Percentiles rank a stretch among this genome's conserved stretches.
Evolutionary conservation across 1,140 invertebrate genomes (phyloP).

Genomic region (Drosophila lacertosa): DNA sequence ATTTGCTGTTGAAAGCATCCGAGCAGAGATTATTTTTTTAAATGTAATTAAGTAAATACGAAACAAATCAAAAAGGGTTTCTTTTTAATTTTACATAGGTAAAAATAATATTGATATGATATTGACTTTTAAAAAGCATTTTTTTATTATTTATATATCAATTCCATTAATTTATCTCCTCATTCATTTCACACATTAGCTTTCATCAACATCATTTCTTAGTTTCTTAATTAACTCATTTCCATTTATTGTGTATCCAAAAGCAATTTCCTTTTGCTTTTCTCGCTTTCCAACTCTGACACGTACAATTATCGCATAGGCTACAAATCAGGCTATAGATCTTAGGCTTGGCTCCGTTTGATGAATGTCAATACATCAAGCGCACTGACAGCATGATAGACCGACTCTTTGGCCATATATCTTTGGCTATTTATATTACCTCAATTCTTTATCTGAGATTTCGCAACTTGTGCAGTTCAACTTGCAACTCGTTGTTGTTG

Average conservation of each 20-base stretch:
- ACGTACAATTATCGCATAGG: not conserved
- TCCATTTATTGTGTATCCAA: not conserved
- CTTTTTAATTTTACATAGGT: no score
- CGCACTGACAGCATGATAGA: constrained; percentile 14
- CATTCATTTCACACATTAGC: no score
- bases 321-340: not conserved
- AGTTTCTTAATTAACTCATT: no score
- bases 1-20: constrained; percentile 8
- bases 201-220: not conserved
- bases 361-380: constrained; percentile 58
- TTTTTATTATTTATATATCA: no score
- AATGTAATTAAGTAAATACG: not conserved
- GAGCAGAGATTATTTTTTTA: constrained; percentile 6
- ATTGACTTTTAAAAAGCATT: no score
- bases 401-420: constrained; percentile 35
- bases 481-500: constrained; percentile 65
- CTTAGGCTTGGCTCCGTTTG: constrained; percentile 33
- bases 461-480: constrained; percentile 41
- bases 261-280: constrained; percentile 2
- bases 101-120: no score
- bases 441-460: constrained; percentile 75
- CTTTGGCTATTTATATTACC: constrained; percentile 72
- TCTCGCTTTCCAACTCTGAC: not conserved
- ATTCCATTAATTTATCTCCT: no score
- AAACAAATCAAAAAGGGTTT: not conserved